phyloP scores from a whole-genome alignment of 2,888 invertebrate species.

The Saturnia japonica region DNA sequence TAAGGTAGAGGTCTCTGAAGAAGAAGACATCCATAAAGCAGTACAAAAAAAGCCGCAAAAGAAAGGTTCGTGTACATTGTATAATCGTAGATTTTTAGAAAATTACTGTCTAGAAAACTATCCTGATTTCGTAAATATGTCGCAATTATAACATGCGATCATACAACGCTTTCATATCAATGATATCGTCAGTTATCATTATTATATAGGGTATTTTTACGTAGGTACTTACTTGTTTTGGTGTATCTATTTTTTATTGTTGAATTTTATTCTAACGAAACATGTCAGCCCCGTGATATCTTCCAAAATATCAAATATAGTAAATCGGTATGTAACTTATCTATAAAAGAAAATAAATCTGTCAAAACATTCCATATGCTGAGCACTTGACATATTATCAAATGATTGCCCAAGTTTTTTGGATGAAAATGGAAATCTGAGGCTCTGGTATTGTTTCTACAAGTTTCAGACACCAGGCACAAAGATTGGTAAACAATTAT shows the following conservation, averaged over 20 bases:
- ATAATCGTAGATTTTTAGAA: neutral
- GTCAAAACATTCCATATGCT: neutral
- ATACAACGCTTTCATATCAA: neutral
- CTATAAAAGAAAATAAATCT: neutral
- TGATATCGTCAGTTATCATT: neutral
- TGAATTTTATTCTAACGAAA: neutral
- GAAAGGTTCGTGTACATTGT: constrained; percentile 63
- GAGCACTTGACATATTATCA: neutral
- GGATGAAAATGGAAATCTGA: neutral
- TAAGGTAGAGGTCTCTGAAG: constrained; percentile 61
- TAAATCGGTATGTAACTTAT: neutral
- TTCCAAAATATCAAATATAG: neutral
- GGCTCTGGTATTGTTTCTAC: neutral
- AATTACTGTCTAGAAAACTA: neutral
- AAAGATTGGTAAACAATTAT: neutral
- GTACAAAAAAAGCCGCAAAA: constrained; percentile 77
- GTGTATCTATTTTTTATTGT: neutral
- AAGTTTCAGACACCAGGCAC: neutral
- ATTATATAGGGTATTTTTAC: neutral
- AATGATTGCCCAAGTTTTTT: neutral
- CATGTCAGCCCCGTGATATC: neutral
- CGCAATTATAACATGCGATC: neutral
- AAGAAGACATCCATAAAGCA: constrained; percentile 66
- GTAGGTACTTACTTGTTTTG: neutral
- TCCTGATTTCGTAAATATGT: neutral